Conservation (phyloP, 1,140 invertebrate genomes). For the Drepana arcuata region DNA sequence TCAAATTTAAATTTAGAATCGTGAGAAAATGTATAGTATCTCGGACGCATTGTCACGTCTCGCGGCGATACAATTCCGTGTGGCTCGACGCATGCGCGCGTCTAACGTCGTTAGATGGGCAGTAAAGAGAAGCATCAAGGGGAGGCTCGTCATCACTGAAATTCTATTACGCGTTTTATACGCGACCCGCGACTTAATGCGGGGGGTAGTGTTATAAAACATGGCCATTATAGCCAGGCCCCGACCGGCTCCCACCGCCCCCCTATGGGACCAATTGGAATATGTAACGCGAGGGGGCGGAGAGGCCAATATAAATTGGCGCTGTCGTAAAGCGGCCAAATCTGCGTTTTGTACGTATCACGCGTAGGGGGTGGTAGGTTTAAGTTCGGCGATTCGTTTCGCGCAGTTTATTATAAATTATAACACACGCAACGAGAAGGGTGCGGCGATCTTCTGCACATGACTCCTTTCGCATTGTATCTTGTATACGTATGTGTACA, state of each 20-base stretch:
- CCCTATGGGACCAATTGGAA: conserved; percentile 18
- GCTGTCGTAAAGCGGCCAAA: conserved; percentile 47
- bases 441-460: too few species aligned
- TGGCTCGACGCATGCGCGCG: conserved; percentile 45
- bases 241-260: conserved; percentile 29
- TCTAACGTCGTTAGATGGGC: conserved; percentile 62
- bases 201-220: conserved; percentile 40
- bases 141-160: conserved; percentile 39
- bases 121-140: conserved; percentile 32
- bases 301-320: conserved; percentile 26
- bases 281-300: conserved; percentile 19
- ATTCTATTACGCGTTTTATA: conserved; percentile 69
- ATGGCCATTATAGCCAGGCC: conserved; percentile 42
- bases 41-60: conserved; percentile 13
- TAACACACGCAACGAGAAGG: too few species aligned
- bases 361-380: conserved; percentile 23
- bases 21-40: conserved; percentile 1
- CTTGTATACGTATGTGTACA: too few species aligned
- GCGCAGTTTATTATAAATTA: conserved; percentile 68
- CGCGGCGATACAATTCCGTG: conserved; percentile 16
- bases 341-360: conserved; percentile 28
- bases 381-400: conserved; percentile 53
- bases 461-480: too few species aligned
- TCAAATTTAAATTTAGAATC: neutral
- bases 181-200: conserved; percentile 49